A percentile compares a stretch with the other conserved stretches of the same genome.
Evolutionary conservation across 64 coral and sea anemone genomes (phyloP).

Genomic region (Exaiptasia diaphana): DNA sequence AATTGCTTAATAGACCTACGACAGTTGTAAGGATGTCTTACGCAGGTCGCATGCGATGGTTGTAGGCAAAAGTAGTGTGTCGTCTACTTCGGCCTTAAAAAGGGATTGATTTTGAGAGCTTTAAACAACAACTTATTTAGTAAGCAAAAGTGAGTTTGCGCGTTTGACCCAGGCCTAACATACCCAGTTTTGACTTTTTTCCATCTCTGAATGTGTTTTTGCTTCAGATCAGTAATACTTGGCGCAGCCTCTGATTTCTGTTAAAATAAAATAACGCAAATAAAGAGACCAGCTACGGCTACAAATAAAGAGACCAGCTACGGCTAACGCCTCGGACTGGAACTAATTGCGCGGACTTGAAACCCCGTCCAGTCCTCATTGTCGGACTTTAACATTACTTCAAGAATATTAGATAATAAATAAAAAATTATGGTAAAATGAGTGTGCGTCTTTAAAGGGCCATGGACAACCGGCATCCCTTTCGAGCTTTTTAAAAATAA

Average conservation of each 20-base stretch:
- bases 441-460: too few species aligned
- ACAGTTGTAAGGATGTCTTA: too few species aligned
- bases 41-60: too few species aligned
- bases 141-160: not conserved
- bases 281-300: not conserved
- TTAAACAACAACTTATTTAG: not conserved
- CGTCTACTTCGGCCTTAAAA: not conserved
- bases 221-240: slow-evolving; percentile 43
- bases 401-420: too few species aligned
- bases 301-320: not conserved
- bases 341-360: too few species aligned
- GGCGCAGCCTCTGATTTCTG: slow-evolving; percentile 22
- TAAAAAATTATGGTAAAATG: too few species aligned
- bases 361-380: not conserved
- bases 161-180: not conserved
- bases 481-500: too few species aligned
- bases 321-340: too few species aligned
- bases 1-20: too few species aligned
- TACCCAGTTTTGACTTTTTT: slow-evolving; percentile 58
- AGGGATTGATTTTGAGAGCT: not conserved
- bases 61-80: not conserved
- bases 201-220: slow-evolving; percentile 61
- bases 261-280: not conserved
- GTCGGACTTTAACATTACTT: not conserved
- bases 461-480: too few species aligned